Percentiles rank a stretch among this genome's conserved stretches.
Evolutionary conservation across 1,140 invertebrate species (phyloP).

Genomic region (Aphis gossypii): DNA sequence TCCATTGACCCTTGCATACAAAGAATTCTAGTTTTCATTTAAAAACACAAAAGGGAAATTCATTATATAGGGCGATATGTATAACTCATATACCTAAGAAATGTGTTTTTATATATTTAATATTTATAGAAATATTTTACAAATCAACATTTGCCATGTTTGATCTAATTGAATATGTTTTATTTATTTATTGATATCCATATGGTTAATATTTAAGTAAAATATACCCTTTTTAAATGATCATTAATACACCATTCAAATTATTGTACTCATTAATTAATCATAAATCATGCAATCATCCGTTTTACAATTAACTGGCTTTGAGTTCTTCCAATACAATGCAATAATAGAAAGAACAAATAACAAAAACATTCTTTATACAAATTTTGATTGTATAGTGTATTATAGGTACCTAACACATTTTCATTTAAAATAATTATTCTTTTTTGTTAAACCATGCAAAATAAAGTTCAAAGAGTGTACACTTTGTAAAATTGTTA

Average conservation of each 20-base stretch:
- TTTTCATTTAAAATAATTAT: background rate
- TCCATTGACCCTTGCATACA: background rate
- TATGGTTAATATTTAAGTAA: too few relatives aligned
- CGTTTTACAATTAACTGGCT: background rate
- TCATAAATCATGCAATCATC: background rate
- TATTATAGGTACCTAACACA: background rate
- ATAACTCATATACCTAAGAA: background rate
- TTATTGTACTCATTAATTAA: background rate
- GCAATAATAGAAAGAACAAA: background rate
- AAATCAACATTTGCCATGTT: background rate
- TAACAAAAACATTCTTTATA: background rate
- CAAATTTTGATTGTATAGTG: too few relatives aligned
- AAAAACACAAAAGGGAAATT: background rate
- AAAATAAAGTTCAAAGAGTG: background rate
- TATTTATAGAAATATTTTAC: background rate
- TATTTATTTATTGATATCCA: background rate
- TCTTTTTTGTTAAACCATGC: background rate
- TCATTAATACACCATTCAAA: background rate
- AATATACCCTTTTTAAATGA: background rate
- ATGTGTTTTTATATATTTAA: background rate
- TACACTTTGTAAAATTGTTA: too few relatives aligned
- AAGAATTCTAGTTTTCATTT: background rate
- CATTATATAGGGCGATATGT: too few relatives aligned
- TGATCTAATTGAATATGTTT: background rate
- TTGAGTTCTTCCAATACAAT: background rate